Base-by-base conservation (phyloP, 2,113 vertebrate species). In the Cyphomyrus plagiostoma region DNA sequence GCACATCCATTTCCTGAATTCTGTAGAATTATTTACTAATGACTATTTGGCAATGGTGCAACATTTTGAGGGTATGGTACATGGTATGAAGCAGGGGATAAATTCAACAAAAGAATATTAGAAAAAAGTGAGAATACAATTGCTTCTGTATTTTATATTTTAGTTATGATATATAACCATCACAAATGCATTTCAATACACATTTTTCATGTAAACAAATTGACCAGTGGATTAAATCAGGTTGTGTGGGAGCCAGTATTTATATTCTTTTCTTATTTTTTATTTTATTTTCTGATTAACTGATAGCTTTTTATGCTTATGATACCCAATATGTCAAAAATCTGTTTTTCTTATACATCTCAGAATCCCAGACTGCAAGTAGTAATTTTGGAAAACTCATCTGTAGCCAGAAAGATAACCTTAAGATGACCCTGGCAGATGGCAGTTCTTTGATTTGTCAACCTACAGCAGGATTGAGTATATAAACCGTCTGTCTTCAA, bases 1-100 rank as follows among this genome's bases (percentile, higher is more conserved):
- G 83, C 48, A 86, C 45, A 49, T 86, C 46, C n/a, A 50, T 19
- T 86, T 86, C 83, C 83, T 86, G 83, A 86, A n/a, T 86, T 48
- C 4, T n/a, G 45, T n/a, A n/a, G 35, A 80, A 80, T 42, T 42
- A 50, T 48, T 86, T 86, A 3, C 45, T 50, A 11, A 30, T 86
- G 11, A 26, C 83, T 86, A 50, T 30, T 15, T 26, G 83, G 21
- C 23, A n/a, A 49, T 8, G 74, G 30, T 80, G 74, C 39, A 39
- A 17, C 17, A 80, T 80, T 39, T 80, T 80, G 35, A 80, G 30
- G 6, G 5, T 42, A 21, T 42, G 35, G 13, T 7, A 39, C 74
- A 42, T 80, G 15, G 1, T 17, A 80, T 80, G 6, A 42, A 80
- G 4, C 74, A 17, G 70, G 74, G 19, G 74, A 80, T 70, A 30